Evolutionary conservation across 1,140 invertebrate genomes (phyloP).

Genomic region (Limonius californicus): DNA sequence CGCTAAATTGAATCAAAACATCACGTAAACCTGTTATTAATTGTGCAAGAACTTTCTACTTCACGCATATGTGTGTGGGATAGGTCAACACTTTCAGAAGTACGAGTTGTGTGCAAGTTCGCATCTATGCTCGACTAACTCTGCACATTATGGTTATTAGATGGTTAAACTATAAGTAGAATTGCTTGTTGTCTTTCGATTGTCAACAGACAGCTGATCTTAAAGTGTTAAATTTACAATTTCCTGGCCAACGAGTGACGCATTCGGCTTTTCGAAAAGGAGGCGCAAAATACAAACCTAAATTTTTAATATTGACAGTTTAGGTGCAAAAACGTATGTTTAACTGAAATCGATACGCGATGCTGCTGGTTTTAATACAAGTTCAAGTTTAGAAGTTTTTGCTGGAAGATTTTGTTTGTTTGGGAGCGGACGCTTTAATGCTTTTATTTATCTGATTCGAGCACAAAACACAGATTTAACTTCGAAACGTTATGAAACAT

Average conservation of each 20-base stretch:
- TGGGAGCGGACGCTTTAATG: no score
- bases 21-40: slow-evolving; percentile 9
- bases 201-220: slow-evolving; percentile 1
- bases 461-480: no score
- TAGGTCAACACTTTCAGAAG: slow-evolving; percentile 1
- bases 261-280: not conserved
- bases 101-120: not conserved
- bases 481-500: no score
- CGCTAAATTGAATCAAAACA: not conserved
- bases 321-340: no score
- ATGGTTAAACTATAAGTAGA: not conserved
- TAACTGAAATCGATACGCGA: no score
- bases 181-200: not conserved
- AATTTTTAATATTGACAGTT: no score
- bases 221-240: not conserved
- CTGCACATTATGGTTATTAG: not conserved
- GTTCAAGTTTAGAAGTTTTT: no score
- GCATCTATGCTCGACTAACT: not conserved
- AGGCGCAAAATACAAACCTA: not conserved
- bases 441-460: no score
- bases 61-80: slow-evolving; percentile 4
- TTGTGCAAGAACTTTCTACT: slow-evolving; percentile 8
- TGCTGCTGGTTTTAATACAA: no score
- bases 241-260: not conserved
- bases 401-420: no score